Evolutionary conservation across 2,888 invertebrate genomes (phyloP).

Genomic region (Chymomyza procnemis): DNA sequence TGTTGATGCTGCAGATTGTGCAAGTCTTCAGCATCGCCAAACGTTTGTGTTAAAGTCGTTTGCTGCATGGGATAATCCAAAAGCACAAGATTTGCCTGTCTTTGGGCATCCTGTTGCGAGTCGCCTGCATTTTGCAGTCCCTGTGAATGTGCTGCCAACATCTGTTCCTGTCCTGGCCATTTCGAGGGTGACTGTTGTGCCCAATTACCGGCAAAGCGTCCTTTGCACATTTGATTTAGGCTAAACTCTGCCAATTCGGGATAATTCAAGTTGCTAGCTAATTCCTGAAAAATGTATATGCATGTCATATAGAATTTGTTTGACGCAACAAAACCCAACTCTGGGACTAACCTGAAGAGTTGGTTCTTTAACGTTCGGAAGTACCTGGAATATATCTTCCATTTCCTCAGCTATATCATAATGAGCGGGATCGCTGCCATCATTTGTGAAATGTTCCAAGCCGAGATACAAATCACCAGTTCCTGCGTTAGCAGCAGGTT

Average conservation of each 20-base stretch:
- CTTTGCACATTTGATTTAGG: conserved; percentile 78
- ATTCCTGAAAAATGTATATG: conserved; percentile 62
- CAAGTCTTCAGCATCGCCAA: conserved; percentile 77
- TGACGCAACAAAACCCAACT: conserved; percentile 8
- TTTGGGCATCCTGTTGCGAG: conserved; percentile 66
- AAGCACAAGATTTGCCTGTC: conserved; percentile 75
- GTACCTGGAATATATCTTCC: conserved; percentile 78
- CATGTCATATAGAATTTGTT: background rate
- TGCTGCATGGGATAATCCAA: conserved; percentile 79
- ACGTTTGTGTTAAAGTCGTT: conserved; percentile 76
- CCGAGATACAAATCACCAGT: conserved; percentile 74
- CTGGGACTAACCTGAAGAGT: conserved; percentile 68
- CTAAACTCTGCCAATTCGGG: conserved; percentile 78
- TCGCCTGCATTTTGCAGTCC: conserved; percentile 70
- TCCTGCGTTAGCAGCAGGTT: conserved; percentile 6
- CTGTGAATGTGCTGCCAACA: conserved; percentile 70
- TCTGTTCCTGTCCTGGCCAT: conserved; percentile 74
- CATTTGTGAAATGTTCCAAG: conserved; percentile 72
- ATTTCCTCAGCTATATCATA: conserved; percentile 77
- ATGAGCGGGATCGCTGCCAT: conserved; percentile 74
- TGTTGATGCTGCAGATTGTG: conserved; percentile 76
- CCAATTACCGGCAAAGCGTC: conserved; percentile 77
- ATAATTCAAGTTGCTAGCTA: conserved; percentile 77
- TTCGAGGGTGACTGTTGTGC: conserved; percentile 61
- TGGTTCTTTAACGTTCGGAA: conserved; percentile 72